These are phyloP conservation scores for Hephaestus fuliginosus DNA, from an alignment of 2,797 vertebrate genomes.

Conservation along the genomic window DNA sequence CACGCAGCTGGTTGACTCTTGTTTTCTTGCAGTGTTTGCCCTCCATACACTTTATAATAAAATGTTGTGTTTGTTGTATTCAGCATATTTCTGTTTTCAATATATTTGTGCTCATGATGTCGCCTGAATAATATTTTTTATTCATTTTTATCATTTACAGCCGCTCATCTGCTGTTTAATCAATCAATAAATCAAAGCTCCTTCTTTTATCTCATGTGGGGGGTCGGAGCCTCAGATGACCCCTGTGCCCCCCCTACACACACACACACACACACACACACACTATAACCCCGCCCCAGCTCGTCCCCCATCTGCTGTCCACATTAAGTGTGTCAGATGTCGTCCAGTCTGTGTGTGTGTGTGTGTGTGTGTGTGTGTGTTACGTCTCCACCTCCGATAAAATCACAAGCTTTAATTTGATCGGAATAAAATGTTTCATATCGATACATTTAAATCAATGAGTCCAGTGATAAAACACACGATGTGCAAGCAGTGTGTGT, in stretches of 20 bases:
- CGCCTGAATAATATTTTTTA: not conserved
- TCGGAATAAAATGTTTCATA: too few species aligned
- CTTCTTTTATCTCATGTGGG: not conserved
- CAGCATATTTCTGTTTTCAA: not conserved
- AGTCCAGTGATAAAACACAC: constrained; percentile 27
- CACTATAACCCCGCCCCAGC: not conserved
- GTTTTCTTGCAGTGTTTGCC: too few species aligned
- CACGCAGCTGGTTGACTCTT: too few species aligned
- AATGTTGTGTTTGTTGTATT: not conserved
- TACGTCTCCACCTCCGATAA: not conserved
- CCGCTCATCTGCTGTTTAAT: not conserved
- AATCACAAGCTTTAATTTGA: not conserved
- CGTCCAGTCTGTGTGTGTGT: constrained; percentile 19
- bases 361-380: too few species aligned
- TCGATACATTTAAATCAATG: not conserved
- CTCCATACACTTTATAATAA: not conserved
- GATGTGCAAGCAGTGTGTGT: constrained; percentile 1
- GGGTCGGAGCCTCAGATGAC: constrained; percentile 7
- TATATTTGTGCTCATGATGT: not conserved
- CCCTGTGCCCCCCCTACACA: not conserved
- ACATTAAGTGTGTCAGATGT: constrained; percentile 53
- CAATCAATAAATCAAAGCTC: constrained; percentile 4
- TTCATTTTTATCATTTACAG: not conserved
- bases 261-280: too few species aligned
- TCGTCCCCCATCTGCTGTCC: constrained; percentile 51